A percentile compares a stretch with the other conserved stretches of the same genome.
Evolutionary conservation across 2,797 vertebrate genomes (phyloP).

Genomic region (Anabacerthia variegaticeps): DNA sequence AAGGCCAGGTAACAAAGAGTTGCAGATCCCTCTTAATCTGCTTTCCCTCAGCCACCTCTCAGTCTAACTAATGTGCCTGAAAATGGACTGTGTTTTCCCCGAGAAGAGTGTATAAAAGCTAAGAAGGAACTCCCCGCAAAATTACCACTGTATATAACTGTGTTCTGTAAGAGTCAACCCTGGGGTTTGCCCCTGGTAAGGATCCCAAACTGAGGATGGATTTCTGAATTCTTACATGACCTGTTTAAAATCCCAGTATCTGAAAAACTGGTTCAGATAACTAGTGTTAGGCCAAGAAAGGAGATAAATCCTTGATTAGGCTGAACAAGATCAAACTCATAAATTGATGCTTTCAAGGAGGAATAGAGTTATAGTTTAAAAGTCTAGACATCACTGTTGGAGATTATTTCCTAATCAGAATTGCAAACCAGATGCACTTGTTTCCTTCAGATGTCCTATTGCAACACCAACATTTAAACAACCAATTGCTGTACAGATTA

Average conservation of each 20-base stretch:
- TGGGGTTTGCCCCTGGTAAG: neutral
- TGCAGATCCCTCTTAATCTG: neutral
- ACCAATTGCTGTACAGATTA: neutral
- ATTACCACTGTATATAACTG: neutral
- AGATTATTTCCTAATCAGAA: neutral
- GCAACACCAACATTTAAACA: neutral
- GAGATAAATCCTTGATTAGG: neutral
- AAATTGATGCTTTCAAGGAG: neutral
- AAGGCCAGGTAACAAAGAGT: neutral
- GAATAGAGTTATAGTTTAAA: neutral
- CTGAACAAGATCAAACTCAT: neutral
- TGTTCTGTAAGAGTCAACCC: neutral
- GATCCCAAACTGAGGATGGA: neutral
- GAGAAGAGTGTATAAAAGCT: neutral
- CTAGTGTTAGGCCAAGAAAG: neutral
- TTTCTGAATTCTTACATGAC: neutral
- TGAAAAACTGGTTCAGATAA: neutral
- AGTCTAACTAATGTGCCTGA: neutral
- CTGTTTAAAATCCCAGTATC: neutral
- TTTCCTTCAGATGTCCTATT: neutral
- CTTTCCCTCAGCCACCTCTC: neutral
- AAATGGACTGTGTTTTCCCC: neutral
- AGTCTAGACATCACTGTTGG: neutral
- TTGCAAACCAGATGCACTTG: neutral
- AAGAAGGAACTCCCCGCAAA: neutral